Base-by-base conservation (phyloP, 2,797 vertebrate species). In the Erpetoichthys calabaricus region DNA sequence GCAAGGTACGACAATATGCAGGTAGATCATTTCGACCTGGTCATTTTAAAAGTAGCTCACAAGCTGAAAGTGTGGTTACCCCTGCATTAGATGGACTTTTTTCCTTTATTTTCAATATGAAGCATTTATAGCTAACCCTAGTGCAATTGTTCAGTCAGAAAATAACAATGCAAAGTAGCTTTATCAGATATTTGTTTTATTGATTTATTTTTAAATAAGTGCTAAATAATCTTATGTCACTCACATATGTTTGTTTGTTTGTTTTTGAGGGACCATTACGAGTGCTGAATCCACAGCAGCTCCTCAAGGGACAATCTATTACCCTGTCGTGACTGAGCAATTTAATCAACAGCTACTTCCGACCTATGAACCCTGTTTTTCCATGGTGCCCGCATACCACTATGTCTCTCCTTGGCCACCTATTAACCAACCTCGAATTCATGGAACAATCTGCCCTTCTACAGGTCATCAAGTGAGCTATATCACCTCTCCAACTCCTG, bases 371-470 rank as follows among this genome's bases (percentile, higher is more conserved):
- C 67, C 79, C 10, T 72, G 78, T 58, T 54, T 81, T 63, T 53
- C 72, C 47, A 45, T 91, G 71, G 70, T 82, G 63, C 75, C 84
- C 59, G 64, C 83, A 58, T 87, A 84, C 69, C 75, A 75, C 57
- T 88, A 59, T 63, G 51, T 86, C 42, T 59, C 80, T 0, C 70
- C 87, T 56, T 86, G 89, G 83, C 80, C 87, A 57, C 84, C 89
- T 3, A 58, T 80, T 42, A 81, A 68, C 63, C 46, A 83, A 64
- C 54, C 72, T 7, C 65, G 64, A 1, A 68, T 89, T 50, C 75
- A 76, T 10, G 70, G 72, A 59, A 62, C 81, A 46, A 78, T 85
- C 58, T 91, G 81, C 65, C 79, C 90, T 8, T 65, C 77, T 51
- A 74, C 86, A 1, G 70, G 70, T 3, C 75, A 85, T 8, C 62